Evolutionary conservation across 2,797 vertebrate genomes (phyloP).

Genomic region (Cetoscarus ocellatus): DNA sequence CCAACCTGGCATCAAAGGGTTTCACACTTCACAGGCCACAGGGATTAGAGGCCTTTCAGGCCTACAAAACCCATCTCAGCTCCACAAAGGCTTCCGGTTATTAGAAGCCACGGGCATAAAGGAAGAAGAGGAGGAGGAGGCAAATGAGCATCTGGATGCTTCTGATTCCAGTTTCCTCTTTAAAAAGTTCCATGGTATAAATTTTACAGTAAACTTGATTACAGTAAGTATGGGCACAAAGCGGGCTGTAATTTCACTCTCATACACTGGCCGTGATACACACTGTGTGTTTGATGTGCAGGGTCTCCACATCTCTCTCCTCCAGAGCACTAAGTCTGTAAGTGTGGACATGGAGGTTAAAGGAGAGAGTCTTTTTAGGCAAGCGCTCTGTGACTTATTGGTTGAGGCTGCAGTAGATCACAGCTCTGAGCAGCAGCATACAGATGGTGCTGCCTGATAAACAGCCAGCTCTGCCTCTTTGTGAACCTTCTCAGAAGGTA

Average conservation of each 20-base stretch:
- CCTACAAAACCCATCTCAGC: conserved; percentile 84
- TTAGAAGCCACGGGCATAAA: conserved; percentile 82
- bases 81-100: conserved; percentile 86
- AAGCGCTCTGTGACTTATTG: conserved; percentile 79
- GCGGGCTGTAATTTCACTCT: conserved; percentile 60
- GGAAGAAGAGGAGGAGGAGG: conserved; percentile 74
- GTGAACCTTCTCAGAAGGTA: conserved; percentile 64
- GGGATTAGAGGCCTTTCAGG: conserved; percentile 88
- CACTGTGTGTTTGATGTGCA: conserved; percentile 70
- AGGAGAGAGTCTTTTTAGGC: conserved; percentile 69
- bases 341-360: conserved; percentile 76
- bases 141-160: conserved; percentile 81
- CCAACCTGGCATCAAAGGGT: conserved; percentile 87
- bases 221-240: conserved; percentile 73
- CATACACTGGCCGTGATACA: conserved; percentile 52
- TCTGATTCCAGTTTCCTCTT: conserved; percentile 77
- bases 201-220: conserved; percentile 80
- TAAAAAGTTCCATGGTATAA: conserved; percentile 75
- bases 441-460: conserved; percentile 83
- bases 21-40: conserved; percentile 89
- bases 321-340: conserved; percentile 67
- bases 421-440: conserved; percentile 74
- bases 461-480: conserved; percentile 60
- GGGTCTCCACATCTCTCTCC: conserved; percentile 64
- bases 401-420: conserved; percentile 77